phyloP scores from a whole-genome alignment of 2,113 vertebrate species.

The Trochalopteron elliotii region DNA sequence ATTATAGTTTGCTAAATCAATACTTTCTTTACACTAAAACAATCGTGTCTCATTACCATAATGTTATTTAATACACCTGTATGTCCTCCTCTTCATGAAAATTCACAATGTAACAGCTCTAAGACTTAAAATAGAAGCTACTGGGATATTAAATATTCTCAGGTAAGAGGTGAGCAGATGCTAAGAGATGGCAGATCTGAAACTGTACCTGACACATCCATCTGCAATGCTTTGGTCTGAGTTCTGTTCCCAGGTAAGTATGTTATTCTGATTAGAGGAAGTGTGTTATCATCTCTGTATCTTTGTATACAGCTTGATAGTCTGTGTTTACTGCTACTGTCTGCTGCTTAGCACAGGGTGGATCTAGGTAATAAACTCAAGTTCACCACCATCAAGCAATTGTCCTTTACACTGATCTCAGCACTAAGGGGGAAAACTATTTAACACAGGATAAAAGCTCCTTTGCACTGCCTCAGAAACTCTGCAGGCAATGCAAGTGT shows the following conservation, averaged over 20 bases:
- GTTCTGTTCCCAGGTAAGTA: background rate
- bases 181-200: background rate
- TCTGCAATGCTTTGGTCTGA: background rate
- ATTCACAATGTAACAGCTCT: background rate
- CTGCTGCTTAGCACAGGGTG: background rate
- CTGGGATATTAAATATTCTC: background rate
- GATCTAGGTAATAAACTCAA: background rate
- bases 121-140: background rate
- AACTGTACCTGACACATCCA: background rate
- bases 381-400: background rate
- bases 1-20: slow-evolving; percentile 2
- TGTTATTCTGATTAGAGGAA: background rate
- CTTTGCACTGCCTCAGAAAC: background rate
- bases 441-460: background rate
- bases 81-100: background rate
- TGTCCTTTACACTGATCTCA: background rate
- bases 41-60: background rate
- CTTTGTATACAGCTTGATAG: background rate
- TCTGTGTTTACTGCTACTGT: background rate
- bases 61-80: background rate
- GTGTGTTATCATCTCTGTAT: background rate
- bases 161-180: background rate
- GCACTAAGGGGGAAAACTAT: background rate
- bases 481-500: background rate
- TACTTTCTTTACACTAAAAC: background rate